Base-by-base conservation (phyloP, 2,797 vertebrate species). In the Sparus aurata region DNA sequence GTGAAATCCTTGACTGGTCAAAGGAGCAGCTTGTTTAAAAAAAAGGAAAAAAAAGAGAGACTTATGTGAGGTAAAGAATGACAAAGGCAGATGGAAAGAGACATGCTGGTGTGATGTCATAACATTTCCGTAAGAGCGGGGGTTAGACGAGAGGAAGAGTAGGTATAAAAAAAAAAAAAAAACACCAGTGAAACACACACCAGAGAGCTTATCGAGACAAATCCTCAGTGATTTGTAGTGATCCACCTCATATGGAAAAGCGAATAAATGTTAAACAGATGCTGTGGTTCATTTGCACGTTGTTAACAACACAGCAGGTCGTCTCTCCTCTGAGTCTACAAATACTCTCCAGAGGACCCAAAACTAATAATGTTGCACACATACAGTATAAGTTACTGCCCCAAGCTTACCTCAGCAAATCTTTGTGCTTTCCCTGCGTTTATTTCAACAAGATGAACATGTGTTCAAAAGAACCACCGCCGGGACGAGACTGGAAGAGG, bases 31-130 rank as follows among this genome's bases (percentile, higher is more conserved):
- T 87, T 79, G 81, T 85, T 84, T 67, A 71, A 58, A 60, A 53
- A 87, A 79, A 73, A 58, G 54, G 49, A 34, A 12, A 65, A 5
- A 75, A 63, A 46, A 64, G 18, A 46, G 46, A 66, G 67, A 63
- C 45, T 34, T 53, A 41, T 22, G 70, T 75, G 82, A 80, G 75
- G 77, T 79, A 71, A 90, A 41, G 72, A 84, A 91, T 54, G 84
- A 89, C 84, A 84, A 88, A 83, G 70, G 85, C 89, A 91, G 89
- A 91, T 77, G 86, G 83, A 75, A 55, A 68, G 50, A 83, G 75
- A 62, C 63, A 64, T 23, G 6, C 71, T 38, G 67, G 25, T 69
- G 75, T 86, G 85, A 89, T 85, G 85, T 86, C 82, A 87, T 79
- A 50, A 47, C 53, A 69, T 86, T 79, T 85, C 30, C 79, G 41